Percentiles rank a stretch among this genome's conserved stretches.
These are phyloP conservation scores for Pterobdella sp. DNA, from an alignment of 2,888 invertebrate species.

Conservation along the genomic window DNA sequence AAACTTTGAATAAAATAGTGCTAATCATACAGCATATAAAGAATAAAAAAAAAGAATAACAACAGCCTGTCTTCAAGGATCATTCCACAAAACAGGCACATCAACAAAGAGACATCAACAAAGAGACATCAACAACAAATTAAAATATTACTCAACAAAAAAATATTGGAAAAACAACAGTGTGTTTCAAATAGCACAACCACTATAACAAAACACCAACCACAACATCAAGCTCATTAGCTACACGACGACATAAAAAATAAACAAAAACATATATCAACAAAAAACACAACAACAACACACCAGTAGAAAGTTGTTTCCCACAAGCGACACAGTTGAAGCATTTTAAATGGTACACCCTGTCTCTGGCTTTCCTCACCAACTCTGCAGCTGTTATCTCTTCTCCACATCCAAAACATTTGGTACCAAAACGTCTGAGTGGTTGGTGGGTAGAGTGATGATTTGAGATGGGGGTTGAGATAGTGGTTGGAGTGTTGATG, in stretches of 20 bases:
- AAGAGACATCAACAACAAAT: too few relatives aligned
- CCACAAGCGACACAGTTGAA: constrained; percentile 96
- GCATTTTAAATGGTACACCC: constrained; percentile 97
- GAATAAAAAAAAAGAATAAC: too few relatives aligned
- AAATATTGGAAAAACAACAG: too few relatives aligned
- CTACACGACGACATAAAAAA: background rate
- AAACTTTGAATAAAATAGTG: too few relatives aligned
- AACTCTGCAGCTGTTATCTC: constrained; percentile 93
- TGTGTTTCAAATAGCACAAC: too few relatives aligned
- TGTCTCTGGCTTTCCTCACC: constrained; percentile 88
- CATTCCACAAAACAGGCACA: too few relatives aligned
- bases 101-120: too few relatives aligned
- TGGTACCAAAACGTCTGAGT: constrained; percentile 87
- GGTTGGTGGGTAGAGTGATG: background rate
- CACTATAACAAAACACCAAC: background rate
- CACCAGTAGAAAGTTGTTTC: constrained; percentile 83
- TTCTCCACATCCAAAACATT: constrained; percentile 92
- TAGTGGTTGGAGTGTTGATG: background rate
- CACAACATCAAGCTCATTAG: background rate
- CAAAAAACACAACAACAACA: constrained; percentile 69
- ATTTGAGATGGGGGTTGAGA: background rate
- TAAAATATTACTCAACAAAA: too few relatives aligned
- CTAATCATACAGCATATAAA: too few relatives aligned
- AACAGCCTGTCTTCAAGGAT: too few relatives aligned
- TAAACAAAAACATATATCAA: constrained; percentile 54